These are phyloP conservation scores for Myrmophylax atrothorax DNA, from an alignment of 2,113 vertebrate genomes.

Conservation along the genomic window DNA sequence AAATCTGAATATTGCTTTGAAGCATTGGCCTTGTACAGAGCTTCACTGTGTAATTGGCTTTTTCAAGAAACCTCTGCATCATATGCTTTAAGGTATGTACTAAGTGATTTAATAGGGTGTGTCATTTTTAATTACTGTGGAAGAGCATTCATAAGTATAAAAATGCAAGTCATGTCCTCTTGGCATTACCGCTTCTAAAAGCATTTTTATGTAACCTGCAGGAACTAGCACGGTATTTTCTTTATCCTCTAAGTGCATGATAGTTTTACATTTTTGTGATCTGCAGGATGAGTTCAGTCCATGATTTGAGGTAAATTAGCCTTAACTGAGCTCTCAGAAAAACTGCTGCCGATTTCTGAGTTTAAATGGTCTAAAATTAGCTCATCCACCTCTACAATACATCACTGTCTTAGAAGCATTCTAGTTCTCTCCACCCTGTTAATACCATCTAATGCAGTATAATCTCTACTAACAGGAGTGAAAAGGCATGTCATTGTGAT, in stretches of 20 bases:
- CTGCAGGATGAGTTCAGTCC: background rate
- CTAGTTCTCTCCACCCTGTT: background rate
- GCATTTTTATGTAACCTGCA: constrained; percentile 50
- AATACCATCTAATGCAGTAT: background rate
- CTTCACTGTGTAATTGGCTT: constrained; percentile 18
- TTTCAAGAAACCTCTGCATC: constrained; percentile 26
- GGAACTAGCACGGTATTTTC: background rate
- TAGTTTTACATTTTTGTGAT: constrained; percentile 9
- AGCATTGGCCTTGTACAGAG: background rate
- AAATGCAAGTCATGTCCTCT: constrained; percentile 44
- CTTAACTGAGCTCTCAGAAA: constrained; percentile 51
- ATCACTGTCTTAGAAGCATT: constrained; percentile 21
- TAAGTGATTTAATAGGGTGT: constrained; percentile 48
- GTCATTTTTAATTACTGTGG: constrained; percentile 54
- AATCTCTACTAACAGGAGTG: background rate
- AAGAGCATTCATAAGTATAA: background rate
- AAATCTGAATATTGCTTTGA: constrained; percentile 33
- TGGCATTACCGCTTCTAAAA: background rate
- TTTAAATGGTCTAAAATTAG: constrained; percentile 52
- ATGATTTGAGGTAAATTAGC: constrained; percentile 20
- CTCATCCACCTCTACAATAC: background rate
- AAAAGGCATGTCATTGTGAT: background rate
- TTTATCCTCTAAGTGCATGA: background rate
- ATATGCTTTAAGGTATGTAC: constrained; percentile 32
- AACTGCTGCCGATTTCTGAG: constrained; percentile 35